These are phyloP conservation scores for Dicranocentrus wangi DNA, from an alignment of 2,888 invertebrate genomes.

Conservation along the genomic window DNA sequence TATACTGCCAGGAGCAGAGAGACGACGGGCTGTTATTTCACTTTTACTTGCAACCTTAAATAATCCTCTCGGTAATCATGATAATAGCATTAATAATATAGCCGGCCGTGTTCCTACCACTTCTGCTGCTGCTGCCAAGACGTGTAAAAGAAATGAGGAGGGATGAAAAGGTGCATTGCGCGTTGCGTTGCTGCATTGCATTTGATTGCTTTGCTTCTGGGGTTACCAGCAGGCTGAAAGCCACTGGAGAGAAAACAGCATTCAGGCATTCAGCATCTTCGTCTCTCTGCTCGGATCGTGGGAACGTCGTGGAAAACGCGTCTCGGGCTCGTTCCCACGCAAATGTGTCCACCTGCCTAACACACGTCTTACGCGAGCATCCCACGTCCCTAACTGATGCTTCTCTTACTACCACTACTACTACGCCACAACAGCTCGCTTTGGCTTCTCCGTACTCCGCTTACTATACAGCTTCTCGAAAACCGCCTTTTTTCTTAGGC, in stretches of 20 bases:
- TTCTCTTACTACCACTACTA: no score
- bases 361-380: slow-evolving; percentile 71
- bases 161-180: slow-evolving; percentile 44
- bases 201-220: slow-evolving; percentile 55
- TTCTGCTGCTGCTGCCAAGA: slow-evolving; percentile 16
- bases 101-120: slow-evolving; percentile 21
- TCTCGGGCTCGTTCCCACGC: slow-evolving; percentile 74
- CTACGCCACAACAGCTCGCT: slow-evolving; percentile 49
- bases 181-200: slow-evolving; percentile 29
- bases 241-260: slow-evolving; percentile 47
- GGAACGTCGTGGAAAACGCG: slow-evolving; percentile 72
- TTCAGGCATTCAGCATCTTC: no score
- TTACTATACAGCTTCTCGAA: slow-evolving; percentile 19
- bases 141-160: not conserved
- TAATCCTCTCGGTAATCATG: slow-evolving; percentile 42
- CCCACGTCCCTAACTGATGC: slow-evolving; percentile 57
- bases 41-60: slow-evolving; percentile 50
- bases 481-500: slow-evolving; percentile 37
- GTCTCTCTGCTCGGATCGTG: slow-evolving; percentile 68
- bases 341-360: slow-evolving; percentile 73
- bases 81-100: slow-evolving; percentile 53
- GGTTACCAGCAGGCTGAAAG: slow-evolving; percentile 54
- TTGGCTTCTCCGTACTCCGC: slow-evolving; percentile 16
- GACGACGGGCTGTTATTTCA: slow-evolving; percentile 47
- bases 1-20: slow-evolving; percentile 43